These are phyloP conservation scores for Drosophila pseudoobscura DNA, from an alignment of 1,140 invertebrate genomes.

Conservation along the genomic window DNA sequence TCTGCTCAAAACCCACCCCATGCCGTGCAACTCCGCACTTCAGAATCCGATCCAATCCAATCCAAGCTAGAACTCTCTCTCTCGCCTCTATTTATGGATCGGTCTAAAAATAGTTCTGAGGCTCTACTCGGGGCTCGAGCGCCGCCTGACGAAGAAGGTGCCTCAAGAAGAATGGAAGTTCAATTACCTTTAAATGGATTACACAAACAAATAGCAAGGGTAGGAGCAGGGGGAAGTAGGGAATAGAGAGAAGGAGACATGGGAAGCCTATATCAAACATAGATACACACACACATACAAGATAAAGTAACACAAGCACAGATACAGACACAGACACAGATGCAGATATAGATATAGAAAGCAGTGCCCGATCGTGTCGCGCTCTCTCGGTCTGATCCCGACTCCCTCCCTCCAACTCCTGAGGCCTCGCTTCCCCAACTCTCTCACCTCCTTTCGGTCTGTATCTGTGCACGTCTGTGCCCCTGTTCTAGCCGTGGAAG, in stretches of 20 bases:
- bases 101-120: slow-evolving; percentile 14
- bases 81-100: too few species aligned
- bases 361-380: slow-evolving; percentile 16
- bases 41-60: too few species aligned
- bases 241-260: background rate
- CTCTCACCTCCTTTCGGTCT: too few species aligned
- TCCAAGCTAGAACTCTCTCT: slow-evolving; percentile 9
- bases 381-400: slow-evolving; percentile 54
- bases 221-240: background rate
- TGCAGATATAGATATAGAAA: slow-evolving; percentile 9
- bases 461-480: too few species aligned
- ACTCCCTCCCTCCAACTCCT: slow-evolving; percentile 26
- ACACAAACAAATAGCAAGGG: slow-evolving; percentile 51
- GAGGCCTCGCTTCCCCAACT: background rate
- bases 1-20: background rate
- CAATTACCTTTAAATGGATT: slow-evolving; percentile 79
- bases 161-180: slow-evolving; percentile 52
- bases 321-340: slow-evolving; percentile 35
- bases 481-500: too few species aligned
- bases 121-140: slow-evolving; percentile 10
- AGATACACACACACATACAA: slow-evolving; percentile 6
- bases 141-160: slow-evolving; percentile 30
- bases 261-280: slow-evolving; percentile 56
- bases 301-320: slow-evolving; percentile 39
- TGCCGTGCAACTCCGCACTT: background rate